These are phyloP conservation scores for Agrochola lota DNA, from an alignment of 2,888 invertebrate genomes.

Conservation along the genomic window DNA sequence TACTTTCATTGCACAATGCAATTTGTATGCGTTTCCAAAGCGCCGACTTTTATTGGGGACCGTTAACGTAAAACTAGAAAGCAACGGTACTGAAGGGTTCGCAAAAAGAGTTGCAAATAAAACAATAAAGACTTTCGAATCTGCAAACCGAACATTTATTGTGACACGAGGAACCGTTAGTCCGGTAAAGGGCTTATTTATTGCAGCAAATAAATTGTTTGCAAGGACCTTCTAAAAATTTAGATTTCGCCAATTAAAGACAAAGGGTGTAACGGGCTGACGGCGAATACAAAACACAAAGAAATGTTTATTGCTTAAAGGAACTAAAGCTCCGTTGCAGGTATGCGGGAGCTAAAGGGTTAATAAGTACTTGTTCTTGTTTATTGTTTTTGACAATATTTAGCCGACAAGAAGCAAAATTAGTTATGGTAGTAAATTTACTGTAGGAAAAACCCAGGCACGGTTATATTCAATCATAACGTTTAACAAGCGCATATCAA, in stretches of 20 bases:
- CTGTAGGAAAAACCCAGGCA: constrained; percentile 17
- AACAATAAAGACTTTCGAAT: constrained; percentile 76
- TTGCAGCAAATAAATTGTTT: constrained; percentile 77
- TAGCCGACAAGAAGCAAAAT: constrained; percentile 17
- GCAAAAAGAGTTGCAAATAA: constrained; percentile 83
- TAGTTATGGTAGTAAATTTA: constrained; percentile 3
- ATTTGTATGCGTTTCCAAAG: constrained; percentile 68
- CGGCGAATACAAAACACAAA: constrained; percentile 49
- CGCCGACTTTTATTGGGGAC: constrained; percentile 77
- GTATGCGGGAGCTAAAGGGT: constrained; percentile 50
- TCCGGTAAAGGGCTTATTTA: constrained; percentile 78
- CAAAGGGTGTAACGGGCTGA: constrained; percentile 61
- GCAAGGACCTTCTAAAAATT: constrained; percentile 50
- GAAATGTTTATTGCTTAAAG: constrained; percentile 47
- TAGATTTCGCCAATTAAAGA: constrained; percentile 63
- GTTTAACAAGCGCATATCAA: constrained; percentile 14
- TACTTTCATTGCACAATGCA: constrained; percentile 57
- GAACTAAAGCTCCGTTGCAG: constrained; percentile 27
- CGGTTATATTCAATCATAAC: constrained; percentile 14
- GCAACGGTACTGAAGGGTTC: constrained; percentile 77
- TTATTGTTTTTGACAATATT: constrained; percentile 24
- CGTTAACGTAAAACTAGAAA: constrained; percentile 72
- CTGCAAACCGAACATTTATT: constrained; percentile 72
- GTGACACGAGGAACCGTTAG: constrained; percentile 74
- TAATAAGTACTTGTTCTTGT: constrained; percentile 24